phyloP scores from a whole-genome alignment of 2,797 vertebrate genomes.

The Eidolon dupreanum region DNA sequence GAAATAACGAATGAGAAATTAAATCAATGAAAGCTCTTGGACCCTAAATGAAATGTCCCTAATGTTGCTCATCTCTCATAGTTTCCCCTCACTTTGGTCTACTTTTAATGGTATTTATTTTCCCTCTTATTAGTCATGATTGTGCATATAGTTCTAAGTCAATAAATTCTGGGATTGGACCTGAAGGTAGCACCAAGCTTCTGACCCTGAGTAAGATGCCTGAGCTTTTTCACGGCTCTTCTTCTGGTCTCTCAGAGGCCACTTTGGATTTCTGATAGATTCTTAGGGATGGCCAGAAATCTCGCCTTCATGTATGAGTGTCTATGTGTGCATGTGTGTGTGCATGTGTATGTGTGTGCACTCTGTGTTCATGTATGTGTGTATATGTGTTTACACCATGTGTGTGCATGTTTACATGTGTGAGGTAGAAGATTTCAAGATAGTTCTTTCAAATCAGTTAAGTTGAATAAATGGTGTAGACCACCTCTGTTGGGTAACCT shows the following conservation, averaged over 20 bases:
- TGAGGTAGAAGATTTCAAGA: not conserved
- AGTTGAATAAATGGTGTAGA: not conserved
- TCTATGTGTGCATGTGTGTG: no score
- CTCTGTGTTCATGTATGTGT: not conserved
- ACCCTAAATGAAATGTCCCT: not conserved
- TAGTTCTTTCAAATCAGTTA: not conserved
- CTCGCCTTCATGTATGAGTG: not conserved
- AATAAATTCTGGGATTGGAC: not conserved
- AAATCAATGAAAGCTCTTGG: rapidly evolving
- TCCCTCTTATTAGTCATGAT: not conserved
- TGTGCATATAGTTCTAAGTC: rapidly evolving
- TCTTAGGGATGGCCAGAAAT: not conserved
- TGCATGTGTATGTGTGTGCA: no score
- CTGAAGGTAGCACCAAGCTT: not conserved
- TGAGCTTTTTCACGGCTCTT: not conserved
- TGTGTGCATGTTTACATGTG: no score
- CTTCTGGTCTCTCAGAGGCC: not conserved
- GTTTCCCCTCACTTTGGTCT: not conserved
- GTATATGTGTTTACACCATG: no score
- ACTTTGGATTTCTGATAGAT: not conserved
- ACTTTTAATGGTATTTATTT: not conserved
- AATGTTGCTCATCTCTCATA: rapidly evolving
- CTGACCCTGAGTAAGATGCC: not conserved
- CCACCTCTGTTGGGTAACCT: not conserved
- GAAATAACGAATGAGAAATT: not conserved